Conservation (phyloP, 1,140 invertebrate genomes). For the Drosophila neocordata region DNA sequence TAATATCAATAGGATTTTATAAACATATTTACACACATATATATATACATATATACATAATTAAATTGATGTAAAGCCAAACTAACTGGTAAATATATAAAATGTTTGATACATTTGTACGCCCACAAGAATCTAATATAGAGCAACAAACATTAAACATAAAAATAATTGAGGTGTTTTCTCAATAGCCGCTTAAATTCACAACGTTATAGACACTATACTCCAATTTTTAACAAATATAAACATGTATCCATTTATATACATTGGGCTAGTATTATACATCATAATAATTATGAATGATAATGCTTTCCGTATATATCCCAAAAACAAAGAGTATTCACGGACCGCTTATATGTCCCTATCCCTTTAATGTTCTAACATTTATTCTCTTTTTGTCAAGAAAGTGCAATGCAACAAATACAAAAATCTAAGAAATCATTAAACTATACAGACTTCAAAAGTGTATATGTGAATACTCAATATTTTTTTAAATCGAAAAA, state of each 20-base stretch:
- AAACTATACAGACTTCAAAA: neutral
- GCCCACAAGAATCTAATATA: conserved; percentile 10
- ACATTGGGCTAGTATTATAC: conserved; percentile 4
- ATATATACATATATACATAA: conserved; percentile 39
- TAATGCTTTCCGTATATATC: neutral
- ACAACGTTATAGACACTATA: neutral
- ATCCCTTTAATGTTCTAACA: neutral
- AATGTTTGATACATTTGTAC: conserved; percentile 73
- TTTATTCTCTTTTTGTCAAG: neutral
- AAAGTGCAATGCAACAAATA: neutral
- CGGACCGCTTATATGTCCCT: neutral
- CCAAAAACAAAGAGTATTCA: neutral
- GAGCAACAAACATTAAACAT: conserved; percentile 39
- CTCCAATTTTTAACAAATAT: conserved; percentile 9
- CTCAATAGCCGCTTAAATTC: neutral
- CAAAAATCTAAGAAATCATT: neutral
- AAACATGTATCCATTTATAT: neutral
- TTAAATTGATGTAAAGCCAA: conserved; percentile 54
- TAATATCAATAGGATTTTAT: conserved; percentile 51
- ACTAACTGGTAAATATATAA: conserved; percentile 50
- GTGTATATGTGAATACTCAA: conserved; percentile 3
- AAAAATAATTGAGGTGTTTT: neutral
- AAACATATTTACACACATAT: conserved; percentile 56
- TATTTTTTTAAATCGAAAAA: neutral
- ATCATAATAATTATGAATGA: neutral